Conservation (phyloP, 2,113 vertebrate genomes). For the Desmodus rotundus region DNA sequence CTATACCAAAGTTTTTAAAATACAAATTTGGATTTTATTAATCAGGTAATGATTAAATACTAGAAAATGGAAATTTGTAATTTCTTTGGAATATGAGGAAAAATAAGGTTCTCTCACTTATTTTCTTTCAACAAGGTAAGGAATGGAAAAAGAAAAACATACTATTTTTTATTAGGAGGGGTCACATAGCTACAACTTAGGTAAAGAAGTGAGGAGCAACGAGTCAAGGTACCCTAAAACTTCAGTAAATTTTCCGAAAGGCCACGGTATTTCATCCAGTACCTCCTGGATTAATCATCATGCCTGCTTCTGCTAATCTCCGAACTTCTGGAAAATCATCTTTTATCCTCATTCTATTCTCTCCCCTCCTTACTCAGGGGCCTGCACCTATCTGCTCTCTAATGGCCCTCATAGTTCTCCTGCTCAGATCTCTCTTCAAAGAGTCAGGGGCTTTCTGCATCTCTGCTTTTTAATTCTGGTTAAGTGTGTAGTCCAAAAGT, state of each 20-base stretch:
- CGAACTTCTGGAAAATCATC: not conserved
- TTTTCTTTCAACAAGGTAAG: not conserved
- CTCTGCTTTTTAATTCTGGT: not conserved
- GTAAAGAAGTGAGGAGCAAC: not conserved
- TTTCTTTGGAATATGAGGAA: not conserved
- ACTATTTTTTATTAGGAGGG: not conserved
- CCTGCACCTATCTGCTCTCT: not conserved
- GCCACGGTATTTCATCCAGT: not conserved
- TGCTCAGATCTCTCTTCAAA: not conserved
- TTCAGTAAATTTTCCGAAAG: not conserved
- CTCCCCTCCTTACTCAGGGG: not conserved
- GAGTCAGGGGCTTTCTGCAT: not conserved
- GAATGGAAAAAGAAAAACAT: not conserved
- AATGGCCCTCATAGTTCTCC: not conserved
- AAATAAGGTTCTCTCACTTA: not conserved
- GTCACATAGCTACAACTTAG: not conserved
- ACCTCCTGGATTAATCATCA: not conserved
- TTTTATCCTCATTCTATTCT: not conserved
- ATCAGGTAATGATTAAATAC: not conserved
- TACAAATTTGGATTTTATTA: not conserved
- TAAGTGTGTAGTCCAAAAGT: not conserved
- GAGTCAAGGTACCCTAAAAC: not conserved
- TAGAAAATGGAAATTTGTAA: not conserved
- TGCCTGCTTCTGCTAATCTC: not conserved
- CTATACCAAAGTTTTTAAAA: not conserved